Percentiles rank a stretch among this genome's conserved stretches.
These are phyloP conservation scores for Ochotona princeps DNA, from an alignment of 2,113 vertebrate genomes.

Conservation along the genomic window DNA sequence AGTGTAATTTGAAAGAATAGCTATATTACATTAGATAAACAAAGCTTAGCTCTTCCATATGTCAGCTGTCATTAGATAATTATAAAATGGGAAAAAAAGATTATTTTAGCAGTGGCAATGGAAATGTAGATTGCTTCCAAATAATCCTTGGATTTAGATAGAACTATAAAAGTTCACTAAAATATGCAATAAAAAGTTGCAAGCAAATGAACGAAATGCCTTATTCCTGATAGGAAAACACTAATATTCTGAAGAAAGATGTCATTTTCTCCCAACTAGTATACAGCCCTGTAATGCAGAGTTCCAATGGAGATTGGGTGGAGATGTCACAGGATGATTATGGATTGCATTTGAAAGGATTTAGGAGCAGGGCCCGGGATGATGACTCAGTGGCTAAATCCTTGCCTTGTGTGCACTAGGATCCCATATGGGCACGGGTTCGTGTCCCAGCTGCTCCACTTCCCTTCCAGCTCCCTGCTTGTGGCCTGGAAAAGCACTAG, in stretches of 20 bases:
- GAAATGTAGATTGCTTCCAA: background rate
- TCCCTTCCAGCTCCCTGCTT: no score
- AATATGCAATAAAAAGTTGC: background rate
- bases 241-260: background rate
- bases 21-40: background rate
- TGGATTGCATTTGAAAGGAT: background rate
- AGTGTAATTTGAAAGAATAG: conserved; percentile 22
- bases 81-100: background rate
- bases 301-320: background rate
- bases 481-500: no score
- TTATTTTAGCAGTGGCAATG: conserved; percentile 3
- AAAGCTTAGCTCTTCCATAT: conserved; percentile 28
- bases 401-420: no score
- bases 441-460: no score
- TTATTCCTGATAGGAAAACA: background rate
- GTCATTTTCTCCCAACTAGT: background rate
- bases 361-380: background rate
- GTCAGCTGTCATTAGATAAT: conserved; percentile 46
- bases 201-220: background rate
- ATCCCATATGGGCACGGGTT: no score
- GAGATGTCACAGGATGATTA: background rate
- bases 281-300: background rate
- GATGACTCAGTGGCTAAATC: no score
- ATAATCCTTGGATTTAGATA: background rate
- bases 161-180: background rate